phyloP scores from a whole-genome alignment of 2,797 vertebrate genomes.

The Etheostoma perlongum region DNA sequence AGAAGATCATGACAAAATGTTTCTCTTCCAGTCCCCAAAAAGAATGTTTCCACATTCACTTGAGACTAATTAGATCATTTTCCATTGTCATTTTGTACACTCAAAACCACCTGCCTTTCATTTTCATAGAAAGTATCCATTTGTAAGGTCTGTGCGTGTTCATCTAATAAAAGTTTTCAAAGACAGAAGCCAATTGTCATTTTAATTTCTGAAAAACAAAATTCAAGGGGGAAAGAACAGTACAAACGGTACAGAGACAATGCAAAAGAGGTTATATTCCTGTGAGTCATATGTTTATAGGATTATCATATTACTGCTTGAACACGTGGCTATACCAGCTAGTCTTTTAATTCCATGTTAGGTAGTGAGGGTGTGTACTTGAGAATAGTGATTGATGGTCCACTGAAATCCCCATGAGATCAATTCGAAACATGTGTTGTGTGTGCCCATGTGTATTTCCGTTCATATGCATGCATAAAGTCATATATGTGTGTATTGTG shows the following conservation, averaged over 20 bases:
- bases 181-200: conserved; percentile 18
- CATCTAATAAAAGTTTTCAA: conserved; percentile 63
- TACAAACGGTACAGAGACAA: background rate
- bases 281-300: background rate
- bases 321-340: conserved; percentile 11
- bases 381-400: conserved; percentile 24
- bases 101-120: background rate
- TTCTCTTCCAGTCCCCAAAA: conserved; percentile 13
- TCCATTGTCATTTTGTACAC: conserved; percentile 50
- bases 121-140: conserved; percentile 25
- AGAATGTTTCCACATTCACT: conserved; percentile 25
- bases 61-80: conserved; percentile 34
- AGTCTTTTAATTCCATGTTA: conserved; percentile 46
- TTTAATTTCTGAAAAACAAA: background rate
- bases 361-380: conserved; percentile 38
- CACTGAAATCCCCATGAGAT: conserved; percentile 42
- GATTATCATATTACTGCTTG: conserved; percentile 11
- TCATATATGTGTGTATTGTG: conserved; percentile 2
- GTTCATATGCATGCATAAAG: background rate
- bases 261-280: background rate
- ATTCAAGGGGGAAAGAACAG: background rate
- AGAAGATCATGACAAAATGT: conserved; percentile 13
- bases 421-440: conserved; percentile 15
- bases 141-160: conserved; percentile 48
- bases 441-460: background rate